These are phyloP conservation scores for Zaprionus ornatus DNA, from an alignment of 1,140 invertebrate genomes.

Conservation along the genomic window DNA sequence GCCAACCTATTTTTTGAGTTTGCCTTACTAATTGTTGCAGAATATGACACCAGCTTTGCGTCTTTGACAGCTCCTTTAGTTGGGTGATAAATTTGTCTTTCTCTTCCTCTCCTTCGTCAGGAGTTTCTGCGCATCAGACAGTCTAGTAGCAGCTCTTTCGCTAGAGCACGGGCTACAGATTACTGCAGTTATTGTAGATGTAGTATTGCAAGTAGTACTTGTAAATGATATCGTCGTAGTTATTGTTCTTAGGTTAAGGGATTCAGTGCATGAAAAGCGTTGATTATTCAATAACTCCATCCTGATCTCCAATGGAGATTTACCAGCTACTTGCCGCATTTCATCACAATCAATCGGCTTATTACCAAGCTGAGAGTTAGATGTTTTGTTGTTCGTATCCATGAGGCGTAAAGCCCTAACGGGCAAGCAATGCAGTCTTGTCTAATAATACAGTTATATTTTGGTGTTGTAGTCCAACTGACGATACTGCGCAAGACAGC, in stretches of 20 bases:
- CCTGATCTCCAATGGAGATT: constrained; percentile 11
- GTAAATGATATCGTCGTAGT: not conserved
- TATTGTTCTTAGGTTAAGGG: not conserved
- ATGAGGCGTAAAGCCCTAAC: not conserved
- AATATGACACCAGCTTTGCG: not conserved
- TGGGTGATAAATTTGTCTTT: not conserved
- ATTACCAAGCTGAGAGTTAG: constrained; percentile 25
- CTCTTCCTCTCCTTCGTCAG: constrained; percentile 6
- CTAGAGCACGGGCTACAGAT: too few relatives aligned
- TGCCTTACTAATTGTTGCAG: too few relatives aligned
- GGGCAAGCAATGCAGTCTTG: not conserved
- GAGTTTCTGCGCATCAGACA: constrained; percentile 2
- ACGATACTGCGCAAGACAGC: constrained; percentile 20
- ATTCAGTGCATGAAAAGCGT: not conserved
- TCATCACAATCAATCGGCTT: constrained; percentile 16
- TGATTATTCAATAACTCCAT: constrained; percentile 2
- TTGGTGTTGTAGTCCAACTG: too few relatives aligned
- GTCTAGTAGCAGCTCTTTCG: constrained; percentile 10
- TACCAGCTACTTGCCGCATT: constrained; percentile 12
- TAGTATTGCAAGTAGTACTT: not conserved
- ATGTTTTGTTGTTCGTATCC: not conserved
- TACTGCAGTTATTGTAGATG: not conserved
- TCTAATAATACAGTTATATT: constrained; percentile 3
- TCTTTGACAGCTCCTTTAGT: not conserved
- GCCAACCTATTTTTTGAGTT: too few relatives aligned